phyloP scores from a whole-genome alignment of 2,113 vertebrate species.

The Dasyornis broadbenti region DNA sequence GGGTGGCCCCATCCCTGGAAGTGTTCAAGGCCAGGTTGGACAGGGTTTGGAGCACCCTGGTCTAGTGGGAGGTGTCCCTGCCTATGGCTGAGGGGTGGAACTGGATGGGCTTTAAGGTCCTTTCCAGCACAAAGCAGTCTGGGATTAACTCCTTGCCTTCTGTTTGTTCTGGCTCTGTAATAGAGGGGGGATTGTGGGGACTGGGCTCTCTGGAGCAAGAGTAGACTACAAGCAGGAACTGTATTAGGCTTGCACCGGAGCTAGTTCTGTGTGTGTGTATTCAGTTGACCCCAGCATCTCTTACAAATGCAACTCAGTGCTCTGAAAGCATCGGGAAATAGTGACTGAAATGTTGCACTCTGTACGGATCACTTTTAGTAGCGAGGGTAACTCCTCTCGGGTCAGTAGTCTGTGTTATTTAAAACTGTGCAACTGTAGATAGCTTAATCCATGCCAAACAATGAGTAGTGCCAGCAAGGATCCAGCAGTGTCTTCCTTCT shows the following conservation, averaged over 20 bases:
- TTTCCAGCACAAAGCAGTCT: background rate
- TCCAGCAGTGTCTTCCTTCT: background rate
- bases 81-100: background rate
- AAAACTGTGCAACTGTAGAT: background rate
- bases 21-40: background rate
- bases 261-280: background rate
- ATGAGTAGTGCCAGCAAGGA: background rate
- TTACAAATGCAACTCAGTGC: background rate
- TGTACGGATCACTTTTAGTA: accelerated
- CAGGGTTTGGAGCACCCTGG: background rate
- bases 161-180: background rate
- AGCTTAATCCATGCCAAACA: background rate
- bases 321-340: background rate
- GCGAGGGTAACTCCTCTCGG: background rate
- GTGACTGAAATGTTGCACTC: background rate
- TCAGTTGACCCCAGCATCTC: background rate
- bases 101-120: background rate
- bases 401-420: background rate
- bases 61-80: background rate
- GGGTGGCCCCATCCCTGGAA: background rate
- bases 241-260: accelerated
- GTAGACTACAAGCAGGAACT: background rate
- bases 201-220: background rate
- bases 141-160: background rate
- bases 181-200: background rate